A percentile compares a stretch with the other conserved stretches of the same genome.
Evolutionary conservation across 2,888 invertebrate genomes (phyloP).

Genomic region (Stenichneumon culpator): DNA sequence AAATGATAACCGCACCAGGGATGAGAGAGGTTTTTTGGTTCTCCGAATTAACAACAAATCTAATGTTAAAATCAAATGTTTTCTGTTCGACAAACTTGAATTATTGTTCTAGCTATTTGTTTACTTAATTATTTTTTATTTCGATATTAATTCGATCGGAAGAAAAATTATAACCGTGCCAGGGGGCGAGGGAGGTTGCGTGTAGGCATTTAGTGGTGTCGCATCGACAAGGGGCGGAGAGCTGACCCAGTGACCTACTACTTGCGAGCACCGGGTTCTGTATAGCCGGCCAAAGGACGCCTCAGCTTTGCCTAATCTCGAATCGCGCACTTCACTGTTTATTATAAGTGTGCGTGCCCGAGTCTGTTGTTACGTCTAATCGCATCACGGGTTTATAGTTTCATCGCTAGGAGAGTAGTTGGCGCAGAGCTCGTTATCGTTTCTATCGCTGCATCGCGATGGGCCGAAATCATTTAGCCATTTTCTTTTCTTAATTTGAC

Average conservation of each 20-base stretch:
- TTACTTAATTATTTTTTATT: neutral
- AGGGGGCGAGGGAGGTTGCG: slow-evolving; percentile 65
- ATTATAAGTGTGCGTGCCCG: neutral
- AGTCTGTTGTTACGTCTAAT: neutral
- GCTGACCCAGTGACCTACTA: slow-evolving; percentile 79
- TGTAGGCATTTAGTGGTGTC: slow-evolving; percentile 73
- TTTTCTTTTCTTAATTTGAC: too few relatives aligned
- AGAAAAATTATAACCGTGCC: slow-evolving; percentile 27
- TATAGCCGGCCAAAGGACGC: slow-evolving; percentile 58
- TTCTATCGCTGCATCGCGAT: neutral
- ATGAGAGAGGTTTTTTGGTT: too few relatives aligned
- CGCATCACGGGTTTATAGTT: neutral
- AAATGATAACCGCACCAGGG: too few relatives aligned
- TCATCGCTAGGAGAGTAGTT: neutral
- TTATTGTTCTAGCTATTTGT: too few relatives aligned
- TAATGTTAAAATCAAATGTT: neutral
- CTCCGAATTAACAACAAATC: too few relatives aligned
- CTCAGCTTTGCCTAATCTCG: slow-evolving; percentile 73
- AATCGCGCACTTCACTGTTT: slow-evolving; percentile 24
- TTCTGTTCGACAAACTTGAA: too few relatives aligned
- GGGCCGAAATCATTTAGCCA: too few relatives aligned
- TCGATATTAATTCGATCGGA: neutral
- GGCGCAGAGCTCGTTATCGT: neutral
- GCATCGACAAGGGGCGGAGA: slow-evolving; percentile 74
- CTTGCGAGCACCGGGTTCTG: slow-evolving; percentile 58